Conservation (phyloP, 2,888 invertebrate species). For the Sarcophaga caerulescens region DNA sequence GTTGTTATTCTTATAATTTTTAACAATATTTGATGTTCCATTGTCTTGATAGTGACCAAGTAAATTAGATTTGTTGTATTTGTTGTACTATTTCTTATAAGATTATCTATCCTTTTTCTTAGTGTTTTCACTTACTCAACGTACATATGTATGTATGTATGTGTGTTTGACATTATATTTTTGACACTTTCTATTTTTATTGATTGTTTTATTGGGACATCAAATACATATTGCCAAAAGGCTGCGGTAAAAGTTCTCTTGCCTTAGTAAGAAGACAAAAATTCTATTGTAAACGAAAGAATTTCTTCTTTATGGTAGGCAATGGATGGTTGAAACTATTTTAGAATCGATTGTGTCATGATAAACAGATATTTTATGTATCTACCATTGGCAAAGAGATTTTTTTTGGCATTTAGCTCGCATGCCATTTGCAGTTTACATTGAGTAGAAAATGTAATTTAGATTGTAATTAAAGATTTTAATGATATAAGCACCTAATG, state of each 20-base stretch:
- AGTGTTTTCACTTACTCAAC: too few relatives aligned
- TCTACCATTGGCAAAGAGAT: neutral
- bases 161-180: too few relatives aligned
- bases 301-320: neutral
- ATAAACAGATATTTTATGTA: constrained; percentile 38
- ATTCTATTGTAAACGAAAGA: neutral
- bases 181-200: too few relatives aligned
- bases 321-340: neutral
- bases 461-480: neutral
- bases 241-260: too few relatives aligned
- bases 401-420: too few relatives aligned
- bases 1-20: too few relatives aligned
- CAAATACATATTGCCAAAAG: too few relatives aligned
- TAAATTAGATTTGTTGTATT: constrained; percentile 13
- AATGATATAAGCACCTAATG: neutral
- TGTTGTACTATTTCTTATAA: too few relatives aligned
- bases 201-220: too few relatives aligned
- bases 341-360: constrained; percentile 28
- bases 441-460: neutral
- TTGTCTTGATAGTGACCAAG: constrained; percentile 12
- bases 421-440: neutral
- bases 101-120: too few relatives aligned
- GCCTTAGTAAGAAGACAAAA: neutral
- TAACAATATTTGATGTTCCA: neutral
- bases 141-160: too few relatives aligned